Conservation (phyloP, 2,113 vertebrate species). For the Bubo bubo region DNA sequence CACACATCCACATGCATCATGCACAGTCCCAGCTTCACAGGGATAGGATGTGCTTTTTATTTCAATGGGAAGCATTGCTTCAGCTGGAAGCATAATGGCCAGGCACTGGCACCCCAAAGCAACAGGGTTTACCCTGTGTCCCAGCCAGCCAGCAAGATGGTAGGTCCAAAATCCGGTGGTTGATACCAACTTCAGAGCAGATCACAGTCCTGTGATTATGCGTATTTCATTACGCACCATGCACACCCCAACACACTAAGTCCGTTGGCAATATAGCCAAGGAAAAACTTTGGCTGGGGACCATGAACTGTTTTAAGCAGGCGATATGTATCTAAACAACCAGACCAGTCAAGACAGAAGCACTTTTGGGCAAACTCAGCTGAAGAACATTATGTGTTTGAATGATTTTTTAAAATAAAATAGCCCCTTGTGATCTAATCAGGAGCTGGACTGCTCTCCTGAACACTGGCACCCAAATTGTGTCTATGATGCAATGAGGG, state of each 20-base stretch:
- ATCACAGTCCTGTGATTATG: background rate
- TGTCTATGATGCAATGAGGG: background rate
- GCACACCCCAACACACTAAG: background rate
- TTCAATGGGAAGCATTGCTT: background rate
- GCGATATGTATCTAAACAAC: accelerated
- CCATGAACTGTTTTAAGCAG: background rate
- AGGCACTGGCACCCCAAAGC: background rate
- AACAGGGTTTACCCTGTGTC: background rate
- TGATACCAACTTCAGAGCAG: background rate
- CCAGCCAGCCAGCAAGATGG: background rate
- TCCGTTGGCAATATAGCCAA: background rate
- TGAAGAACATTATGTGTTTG: background rate
- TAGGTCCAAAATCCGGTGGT: background rate
- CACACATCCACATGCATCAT: background rate
- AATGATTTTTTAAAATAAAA: background rate
- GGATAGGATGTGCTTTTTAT: background rate
- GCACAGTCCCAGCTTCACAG: background rate
- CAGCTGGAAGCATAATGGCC: background rate
- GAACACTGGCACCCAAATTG: background rate
- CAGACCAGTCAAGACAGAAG: background rate
- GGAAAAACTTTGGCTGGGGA: background rate
- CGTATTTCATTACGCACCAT: background rate
- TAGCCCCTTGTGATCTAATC: background rate
- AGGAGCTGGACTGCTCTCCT: background rate
- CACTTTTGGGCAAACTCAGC: background rate